Conservation (phyloP, 2,888 invertebrate species). For the Euplagia quadripunctaria region DNA sequence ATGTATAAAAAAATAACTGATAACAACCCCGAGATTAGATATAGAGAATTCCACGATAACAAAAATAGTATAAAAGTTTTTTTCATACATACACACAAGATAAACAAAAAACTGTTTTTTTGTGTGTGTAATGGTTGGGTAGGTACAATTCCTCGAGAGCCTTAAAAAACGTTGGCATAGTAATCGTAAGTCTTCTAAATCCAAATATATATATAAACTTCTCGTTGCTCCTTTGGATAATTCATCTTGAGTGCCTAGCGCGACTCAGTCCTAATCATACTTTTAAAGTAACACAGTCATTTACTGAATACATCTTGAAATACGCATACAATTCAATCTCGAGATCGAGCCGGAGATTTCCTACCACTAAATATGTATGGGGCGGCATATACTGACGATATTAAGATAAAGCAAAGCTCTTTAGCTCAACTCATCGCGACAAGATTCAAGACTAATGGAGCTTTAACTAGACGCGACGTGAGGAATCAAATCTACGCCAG, state of each 20-base stretch:
- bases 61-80: too few relatives aligned
- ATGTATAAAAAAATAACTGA: too few relatives aligned
- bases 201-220: constrained; percentile 22
- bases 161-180: neutral
- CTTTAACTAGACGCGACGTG: constrained; percentile 24
- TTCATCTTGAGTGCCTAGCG: constrained; percentile 30
- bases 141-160: neutral
- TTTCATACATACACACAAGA: too few relatives aligned
- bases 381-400: constrained; percentile 20
- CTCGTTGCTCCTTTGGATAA: constrained; percentile 14
- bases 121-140: too few relatives aligned
- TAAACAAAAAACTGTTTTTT: too few relatives aligned
- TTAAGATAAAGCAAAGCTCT: constrained; percentile 34
- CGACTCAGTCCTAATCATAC: constrained; percentile 19
- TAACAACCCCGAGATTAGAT: too few relatives aligned
- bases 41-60: too few relatives aligned
- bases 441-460: constrained; percentile 25
- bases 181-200: constrained; percentile 17
- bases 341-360: constrained; percentile 23
- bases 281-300: constrained; percentile 30
- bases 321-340: constrained; percentile 30
- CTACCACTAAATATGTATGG: constrained; percentile 29
- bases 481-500: constrained; percentile 4
- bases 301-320: constrained; percentile 10
- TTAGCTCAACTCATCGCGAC: constrained; percentile 28